Base-by-base conservation (phyloP, 2,888 invertebrate species). In the Heliconius sara region DNA sequence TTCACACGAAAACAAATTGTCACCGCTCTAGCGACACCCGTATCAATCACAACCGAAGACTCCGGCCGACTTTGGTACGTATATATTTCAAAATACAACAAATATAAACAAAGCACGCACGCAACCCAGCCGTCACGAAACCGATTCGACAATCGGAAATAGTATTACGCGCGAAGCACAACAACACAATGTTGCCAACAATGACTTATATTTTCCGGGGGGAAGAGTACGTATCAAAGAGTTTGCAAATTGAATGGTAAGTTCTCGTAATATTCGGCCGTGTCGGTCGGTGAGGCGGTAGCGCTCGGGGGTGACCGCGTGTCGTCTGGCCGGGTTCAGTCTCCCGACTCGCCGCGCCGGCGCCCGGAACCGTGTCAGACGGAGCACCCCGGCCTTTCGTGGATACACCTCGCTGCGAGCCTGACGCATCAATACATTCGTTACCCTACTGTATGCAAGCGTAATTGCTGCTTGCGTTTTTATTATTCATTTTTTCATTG, bases 341-440 rank as follows among this genome's bases (percentile, higher is more conserved):
- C 87, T 85, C 86, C 87, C 83, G 83, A 84, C 83, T 82, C 91
- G 91, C 87, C 95, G 95, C 95, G 95, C 95, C 95, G 95, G 94
- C 95, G 95, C 94, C 94, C 90, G 89, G 91, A 94, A 91, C 91
- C 93, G 91, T 95, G 95, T 94, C 95, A 94, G 88, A 89, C 89
- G 88, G 87, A 90, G 88, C 90, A 89, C 88, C 90, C 90, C 91
- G 88, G 89, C 90, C 89, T 91, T 89, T 90, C 90, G 89, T 89
- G 88, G 88, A 89, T 89, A 92, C 91, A 90, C 90, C 90, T 89
- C 89, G 85, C 88, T 86, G 86, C 86, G 85, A 86, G 89, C 87
- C 89, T 86, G 88, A 90, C 91, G 91, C 92, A 91, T 92, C 91
- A 91, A 92, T 92, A 92, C 90, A 89, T 88, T 88, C 87, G 87